These are phyloP conservation scores for Anniella stebbinsi DNA, from an alignment of 2,797 vertebrate species.

Conservation along the genomic window DNA sequence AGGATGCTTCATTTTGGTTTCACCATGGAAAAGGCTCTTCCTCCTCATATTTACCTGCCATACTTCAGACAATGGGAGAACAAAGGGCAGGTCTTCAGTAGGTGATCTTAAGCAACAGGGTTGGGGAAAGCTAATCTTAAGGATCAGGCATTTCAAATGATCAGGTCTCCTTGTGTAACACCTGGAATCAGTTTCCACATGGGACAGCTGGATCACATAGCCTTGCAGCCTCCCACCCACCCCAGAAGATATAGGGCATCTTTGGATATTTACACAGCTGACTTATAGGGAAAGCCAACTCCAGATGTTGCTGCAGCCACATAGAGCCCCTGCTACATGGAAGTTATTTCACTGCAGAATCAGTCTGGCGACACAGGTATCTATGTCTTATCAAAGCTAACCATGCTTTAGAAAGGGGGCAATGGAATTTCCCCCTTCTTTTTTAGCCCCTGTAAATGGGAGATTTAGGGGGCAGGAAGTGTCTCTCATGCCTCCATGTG, in stretches of 20 bases:
- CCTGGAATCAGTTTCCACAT: background rate
- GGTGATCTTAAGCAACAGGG: no score
- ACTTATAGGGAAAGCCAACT: background rate
- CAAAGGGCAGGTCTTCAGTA: background rate
- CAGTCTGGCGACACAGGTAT: background rate
- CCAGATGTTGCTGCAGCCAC: background rate
- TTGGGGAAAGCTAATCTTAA: background rate
- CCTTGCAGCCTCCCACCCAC: no score
- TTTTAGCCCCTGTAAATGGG: no score
- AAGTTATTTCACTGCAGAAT: background rate
- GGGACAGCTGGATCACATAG: background rate
- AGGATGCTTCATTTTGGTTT: background rate
- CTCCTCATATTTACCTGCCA: background rate
- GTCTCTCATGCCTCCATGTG: no score
- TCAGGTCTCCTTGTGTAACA: background rate
- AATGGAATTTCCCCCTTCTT: no score
- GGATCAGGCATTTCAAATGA: background rate
- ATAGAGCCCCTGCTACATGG: background rate
- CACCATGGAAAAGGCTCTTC: background rate
- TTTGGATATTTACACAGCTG: background rate
- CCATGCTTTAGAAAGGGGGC: background rate
- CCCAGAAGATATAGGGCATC: background rate
- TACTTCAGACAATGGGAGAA: background rate
- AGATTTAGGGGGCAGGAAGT: no score
- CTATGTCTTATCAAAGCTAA: background rate